Base-by-base conservation (phyloP, 2,113 vertebrate species). In the Recurvirostra avosetta region DNA sequence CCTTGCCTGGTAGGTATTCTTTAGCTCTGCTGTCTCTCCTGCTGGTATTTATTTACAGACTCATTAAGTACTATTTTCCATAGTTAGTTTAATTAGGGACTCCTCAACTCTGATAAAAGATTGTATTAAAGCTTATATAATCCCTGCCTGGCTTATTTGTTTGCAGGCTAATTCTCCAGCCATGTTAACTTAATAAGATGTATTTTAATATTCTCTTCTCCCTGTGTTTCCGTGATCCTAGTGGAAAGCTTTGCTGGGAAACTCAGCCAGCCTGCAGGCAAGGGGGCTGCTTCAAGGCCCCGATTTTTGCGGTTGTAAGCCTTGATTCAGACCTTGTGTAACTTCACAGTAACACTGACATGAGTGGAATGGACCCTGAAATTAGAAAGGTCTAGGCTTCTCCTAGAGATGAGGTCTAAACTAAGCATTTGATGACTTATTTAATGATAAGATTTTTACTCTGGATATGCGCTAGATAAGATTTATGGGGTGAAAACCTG, bases 1-100 rank as follows among this genome's bases (percentile, higher is more conserved):
- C 32, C 23, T 82, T 91, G 29, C 58, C 45, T 45, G 20, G 21
- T 30, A 91, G 21, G 6, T 73, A 36, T 71, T 89, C 68, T 79
- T 72, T 38, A 90, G 20, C n/a, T 58, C 26, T 89, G 13, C 25
- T 0, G 0, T 38, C 53, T 88, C 50, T 92, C 77, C 87, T 83
- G 87, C n/a, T 92, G 66, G 9, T 86, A 90, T 82, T 91, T 91
- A 89, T 72, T 97, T 91, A 73, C 84, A 77, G 58, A 82, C 61
- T 91, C 86, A 94, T 89, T 96, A 95, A 76, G 41, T 47, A 36
- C 26, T 95, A 41, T 89, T 97, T 96, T 88, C 86, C 22, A 36
- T 66, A 34, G 79, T 87, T 95, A 95, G 68, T 88, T 95, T 94
- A 93, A 93, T 58, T 95, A 95, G 81, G 80, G 77, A 87, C 70